These are phyloP conservation scores for Sylvia borin DNA, from an alignment of 2,797 vertebrate species.

Conservation along the genomic window DNA sequence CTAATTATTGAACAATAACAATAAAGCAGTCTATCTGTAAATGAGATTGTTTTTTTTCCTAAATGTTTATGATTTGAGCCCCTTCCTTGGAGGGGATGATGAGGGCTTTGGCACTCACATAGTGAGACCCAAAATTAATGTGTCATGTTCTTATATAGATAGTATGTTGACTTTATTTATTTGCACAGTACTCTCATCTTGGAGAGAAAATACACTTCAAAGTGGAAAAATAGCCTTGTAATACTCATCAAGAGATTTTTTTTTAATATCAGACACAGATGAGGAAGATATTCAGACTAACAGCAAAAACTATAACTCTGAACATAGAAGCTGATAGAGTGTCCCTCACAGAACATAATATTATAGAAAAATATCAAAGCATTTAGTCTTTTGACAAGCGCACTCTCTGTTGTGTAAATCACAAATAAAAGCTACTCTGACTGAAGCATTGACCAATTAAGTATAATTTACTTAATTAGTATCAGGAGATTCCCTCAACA, in stretches of 20 bases:
- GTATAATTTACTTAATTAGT: background rate
- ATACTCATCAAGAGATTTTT: background rate
- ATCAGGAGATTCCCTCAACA: background rate
- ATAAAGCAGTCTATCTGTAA: background rate
- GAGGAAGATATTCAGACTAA: background rate
- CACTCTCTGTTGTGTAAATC: background rate
- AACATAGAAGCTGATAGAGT: background rate
- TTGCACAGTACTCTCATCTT: background rate
- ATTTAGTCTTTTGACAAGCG: background rate
- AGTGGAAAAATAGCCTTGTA: background rate
- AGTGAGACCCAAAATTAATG: background rate
- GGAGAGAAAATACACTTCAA: background rate
- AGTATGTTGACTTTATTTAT: background rate
- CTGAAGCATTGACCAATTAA: background rate
- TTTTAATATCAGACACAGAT: background rate
- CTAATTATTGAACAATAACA: background rate
- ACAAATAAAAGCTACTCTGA: background rate
- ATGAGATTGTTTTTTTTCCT: background rate
- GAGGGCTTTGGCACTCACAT: background rate
- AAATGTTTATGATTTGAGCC: background rate
- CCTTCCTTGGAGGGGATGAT: background rate
- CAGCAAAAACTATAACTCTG: background rate
- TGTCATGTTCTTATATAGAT: background rate
- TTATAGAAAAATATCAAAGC: background rate
- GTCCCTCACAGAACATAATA: background rate